phyloP scores from a whole-genome alignment of 2,797 vertebrate genomes.

The Diglossa cyanea region DNA sequence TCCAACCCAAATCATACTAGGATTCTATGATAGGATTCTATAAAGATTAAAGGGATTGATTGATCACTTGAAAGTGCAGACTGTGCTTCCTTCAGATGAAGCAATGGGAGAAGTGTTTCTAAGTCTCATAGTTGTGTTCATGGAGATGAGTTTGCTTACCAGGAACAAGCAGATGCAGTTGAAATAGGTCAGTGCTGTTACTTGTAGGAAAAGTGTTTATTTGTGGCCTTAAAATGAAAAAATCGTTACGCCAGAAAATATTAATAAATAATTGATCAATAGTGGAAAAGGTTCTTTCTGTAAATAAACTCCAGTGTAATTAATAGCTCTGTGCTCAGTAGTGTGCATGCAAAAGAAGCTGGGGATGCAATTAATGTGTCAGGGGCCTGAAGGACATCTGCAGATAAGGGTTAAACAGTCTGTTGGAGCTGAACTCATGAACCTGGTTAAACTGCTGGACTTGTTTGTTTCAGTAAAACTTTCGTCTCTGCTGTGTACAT shows the following conservation, averaged over 20 bases:
- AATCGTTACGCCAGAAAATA: conserved; percentile 83
- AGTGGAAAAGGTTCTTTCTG: conserved; percentile 83
- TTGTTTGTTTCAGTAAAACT: conserved; percentile 80
- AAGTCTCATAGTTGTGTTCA: neutral
- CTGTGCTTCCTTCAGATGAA: neutral
- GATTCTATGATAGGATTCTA: fast-evolving
- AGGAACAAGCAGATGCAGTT: neutral
- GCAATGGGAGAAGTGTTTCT: neutral
- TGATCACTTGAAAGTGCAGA: neutral
- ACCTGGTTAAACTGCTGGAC: conserved; percentile 70
- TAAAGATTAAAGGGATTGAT: neutral
- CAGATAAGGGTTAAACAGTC: conserved; percentile 86
- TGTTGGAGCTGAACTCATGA: conserved; percentile 80
- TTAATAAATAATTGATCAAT: conserved; percentile 91
- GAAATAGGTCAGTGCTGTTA: conserved; percentile 54
- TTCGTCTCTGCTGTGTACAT: conserved; percentile 59
- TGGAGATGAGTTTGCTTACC: neutral
- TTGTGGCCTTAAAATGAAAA: conserved; percentile 70
- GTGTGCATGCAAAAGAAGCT: conserved; percentile 84
- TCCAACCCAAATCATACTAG: neutral
- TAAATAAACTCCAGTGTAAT: conserved; percentile 90
- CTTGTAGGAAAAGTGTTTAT: conserved; percentile 78
- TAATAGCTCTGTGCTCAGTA: conserved; percentile 90
- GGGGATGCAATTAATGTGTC: conserved; percentile 83
- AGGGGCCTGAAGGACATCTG: conserved; percentile 84